A percentile compares a stretch with the other conserved stretches of the same genome.
Conservation (phyloP, 2,113 vertebrate genomes). For the Neoarius graeffei region DNA sequence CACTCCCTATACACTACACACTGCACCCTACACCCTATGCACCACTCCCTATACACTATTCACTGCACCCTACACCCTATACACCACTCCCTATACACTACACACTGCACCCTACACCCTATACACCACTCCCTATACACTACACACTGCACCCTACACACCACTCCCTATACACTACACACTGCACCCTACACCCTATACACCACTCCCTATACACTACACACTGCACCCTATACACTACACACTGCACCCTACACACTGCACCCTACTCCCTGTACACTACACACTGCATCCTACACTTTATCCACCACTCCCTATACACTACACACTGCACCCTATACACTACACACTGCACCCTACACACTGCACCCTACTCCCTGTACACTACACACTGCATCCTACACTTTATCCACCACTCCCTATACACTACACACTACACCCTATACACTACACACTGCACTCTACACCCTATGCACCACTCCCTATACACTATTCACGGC, state of each 20-base stretch:
- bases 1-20: too few relatives aligned
- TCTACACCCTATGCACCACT: accelerated
- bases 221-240: neutral
- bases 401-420: too few relatives aligned
- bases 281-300: neutral
- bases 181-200: neutral
- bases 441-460: neutral
- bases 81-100: neutral
- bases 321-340: neutral
- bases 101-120: neutral
- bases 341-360: neutral
- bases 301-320: neutral
- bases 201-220: neutral
- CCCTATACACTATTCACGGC: neutral
- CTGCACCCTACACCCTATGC: too few relatives aligned
- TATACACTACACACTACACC: neutral
- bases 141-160: neutral
- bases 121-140: neutral
- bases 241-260: neutral
- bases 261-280: neutral
- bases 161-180: neutral
- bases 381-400: neutral
- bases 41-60: too few relatives aligned
- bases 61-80: neutral
- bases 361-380: neutral